A percentile compares a stretch with the other conserved stretches of the same genome.
These are phyloP conservation scores for Cylindroiulus punctatus DNA, from an alignment of 2,888 invertebrate genomes.

Conservation along the genomic window DNA sequence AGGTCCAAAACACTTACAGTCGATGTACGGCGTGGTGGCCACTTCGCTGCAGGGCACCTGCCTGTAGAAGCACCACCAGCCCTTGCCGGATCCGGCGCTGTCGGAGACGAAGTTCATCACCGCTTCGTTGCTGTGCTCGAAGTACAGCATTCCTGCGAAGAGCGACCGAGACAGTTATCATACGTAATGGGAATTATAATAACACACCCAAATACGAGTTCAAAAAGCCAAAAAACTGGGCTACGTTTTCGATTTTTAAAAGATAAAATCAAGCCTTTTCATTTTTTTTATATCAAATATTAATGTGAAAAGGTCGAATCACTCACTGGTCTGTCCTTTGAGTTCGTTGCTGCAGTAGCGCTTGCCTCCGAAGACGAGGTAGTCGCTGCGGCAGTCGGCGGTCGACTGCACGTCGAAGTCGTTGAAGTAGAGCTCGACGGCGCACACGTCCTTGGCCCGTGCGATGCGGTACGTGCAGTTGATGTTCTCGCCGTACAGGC, in stretches of 20 bases:
- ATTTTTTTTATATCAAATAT: too few species aligned
- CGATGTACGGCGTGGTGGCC: constrained; percentile 8
- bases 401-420: constrained; percentile 61
- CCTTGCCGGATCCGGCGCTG: constrained; percentile 58
- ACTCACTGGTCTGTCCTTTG: constrained; percentile 61
- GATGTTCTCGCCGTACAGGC: constrained; percentile 59
- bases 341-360: constrained; percentile 61
- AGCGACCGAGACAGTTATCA: not conserved
- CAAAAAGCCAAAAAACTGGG: too few species aligned
- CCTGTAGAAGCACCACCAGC: constrained; percentile 60
- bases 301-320: not conserved
- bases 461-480: constrained; percentile 61
- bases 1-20: too few species aligned
- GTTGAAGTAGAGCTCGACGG: constrained; percentile 61
- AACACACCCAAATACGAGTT: too few species aligned
- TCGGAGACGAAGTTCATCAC: constrained; percentile 60
- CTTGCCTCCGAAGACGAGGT: constrained; percentile 59
- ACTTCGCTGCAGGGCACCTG: constrained; percentile 60
- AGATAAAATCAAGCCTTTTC: too few species aligned
- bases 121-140: constrained; percentile 57
- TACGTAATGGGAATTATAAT: too few species aligned
- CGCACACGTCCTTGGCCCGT: constrained; percentile 60
- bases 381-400: constrained; percentile 60
- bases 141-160: constrained; percentile 56
- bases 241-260: too few species aligned